A percentile compares a stretch with the other conserved stretches of the same genome.
phyloP scores from a whole-genome alignment of 1,140 invertebrate species.

The Drosophila repleta region DNA sequence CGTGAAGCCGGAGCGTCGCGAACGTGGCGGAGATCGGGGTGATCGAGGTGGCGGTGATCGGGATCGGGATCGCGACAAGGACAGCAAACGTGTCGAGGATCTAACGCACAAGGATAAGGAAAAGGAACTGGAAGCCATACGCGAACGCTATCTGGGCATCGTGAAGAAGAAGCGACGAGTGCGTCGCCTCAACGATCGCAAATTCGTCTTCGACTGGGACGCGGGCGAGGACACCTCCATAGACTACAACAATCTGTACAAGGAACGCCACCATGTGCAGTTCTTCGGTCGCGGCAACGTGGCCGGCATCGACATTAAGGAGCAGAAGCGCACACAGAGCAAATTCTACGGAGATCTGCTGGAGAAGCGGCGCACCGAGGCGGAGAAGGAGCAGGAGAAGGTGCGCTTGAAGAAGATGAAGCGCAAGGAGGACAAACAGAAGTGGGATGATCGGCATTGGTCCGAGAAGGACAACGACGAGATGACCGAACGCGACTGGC shows the following conservation, averaged over 20 bases:
- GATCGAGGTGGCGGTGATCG: conserved; percentile 63
- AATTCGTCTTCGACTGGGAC: conserved; percentile 99
- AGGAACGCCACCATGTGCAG: conserved; percentile 97
- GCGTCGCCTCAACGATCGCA: conserved; percentile 97
- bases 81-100: conserved; percentile 85
- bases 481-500: conserved; percentile 99
- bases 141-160: conserved; percentile 97
- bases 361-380: conserved; percentile 97
- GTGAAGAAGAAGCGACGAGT: conserved; percentile 97
- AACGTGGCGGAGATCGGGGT: conserved; percentile 46
- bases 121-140: conserved; percentile 95
- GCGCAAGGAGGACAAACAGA: conserved; percentile 98
- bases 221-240: conserved; percentile 98
- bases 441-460: conserved; percentile 99
- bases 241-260: conserved; percentile 99
- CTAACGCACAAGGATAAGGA: conserved; percentile 93
- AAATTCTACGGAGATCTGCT: conserved; percentile 99
- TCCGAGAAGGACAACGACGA: conserved; percentile 96
- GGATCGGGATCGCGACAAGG: conserved; percentile 55
- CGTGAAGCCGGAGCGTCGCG: conserved; percentile 52
- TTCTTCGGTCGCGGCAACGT: conserved; percentile 99
- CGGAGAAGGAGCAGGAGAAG: conserved; percentile 99
- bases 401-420: conserved; percentile 96
- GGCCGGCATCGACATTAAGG: conserved; percentile 97
- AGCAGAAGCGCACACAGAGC: conserved; percentile 98